Conservation (phyloP, 2,888 invertebrate species). For the Fragum whitleyi region DNA sequence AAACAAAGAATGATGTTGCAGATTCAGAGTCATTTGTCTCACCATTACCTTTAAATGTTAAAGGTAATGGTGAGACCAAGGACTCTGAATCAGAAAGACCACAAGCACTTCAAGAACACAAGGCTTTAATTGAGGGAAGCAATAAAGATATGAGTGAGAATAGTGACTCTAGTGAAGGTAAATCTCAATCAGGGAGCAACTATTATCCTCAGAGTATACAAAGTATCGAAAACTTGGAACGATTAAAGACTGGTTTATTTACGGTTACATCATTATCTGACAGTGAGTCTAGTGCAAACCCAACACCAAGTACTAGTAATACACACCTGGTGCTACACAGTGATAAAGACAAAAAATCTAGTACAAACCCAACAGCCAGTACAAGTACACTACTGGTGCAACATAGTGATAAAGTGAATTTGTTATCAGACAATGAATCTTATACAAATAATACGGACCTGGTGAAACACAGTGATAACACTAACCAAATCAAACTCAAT, state of each 20-base stretch:
- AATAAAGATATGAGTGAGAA: neutral
- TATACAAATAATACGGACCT: too few relatives aligned
- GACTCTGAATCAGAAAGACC: too few relatives aligned
- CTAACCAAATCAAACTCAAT: too few relatives aligned
- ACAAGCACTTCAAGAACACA: neutral
- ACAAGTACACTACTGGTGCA: too few relatives aligned
- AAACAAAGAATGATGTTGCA: neutral
- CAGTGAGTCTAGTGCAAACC: slow-evolving; percentile 44
- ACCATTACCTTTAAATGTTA: too few relatives aligned
- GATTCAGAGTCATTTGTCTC: neutral
- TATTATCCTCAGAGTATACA: slow-evolving; percentile 37
- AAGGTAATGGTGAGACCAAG: neutral
- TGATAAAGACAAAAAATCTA: neutral
- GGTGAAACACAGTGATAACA: too few relatives aligned
- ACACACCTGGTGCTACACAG: neutral
- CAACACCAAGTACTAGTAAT: neutral
- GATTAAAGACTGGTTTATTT: slow-evolving; percentile 31
- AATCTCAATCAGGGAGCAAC: neutral
- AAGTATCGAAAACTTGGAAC: slow-evolving; percentile 53
- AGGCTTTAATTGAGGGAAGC: neutral
- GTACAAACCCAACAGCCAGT: too few relatives aligned
- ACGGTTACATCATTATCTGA: slow-evolving; percentile 46
- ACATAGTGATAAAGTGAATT: too few relatives aligned
- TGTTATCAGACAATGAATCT: too few relatives aligned
- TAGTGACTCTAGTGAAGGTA: slow-evolving; percentile 31